phyloP scores from a whole-genome alignment of 2,113 vertebrate species.

The Pelobates fuscus region DNA sequence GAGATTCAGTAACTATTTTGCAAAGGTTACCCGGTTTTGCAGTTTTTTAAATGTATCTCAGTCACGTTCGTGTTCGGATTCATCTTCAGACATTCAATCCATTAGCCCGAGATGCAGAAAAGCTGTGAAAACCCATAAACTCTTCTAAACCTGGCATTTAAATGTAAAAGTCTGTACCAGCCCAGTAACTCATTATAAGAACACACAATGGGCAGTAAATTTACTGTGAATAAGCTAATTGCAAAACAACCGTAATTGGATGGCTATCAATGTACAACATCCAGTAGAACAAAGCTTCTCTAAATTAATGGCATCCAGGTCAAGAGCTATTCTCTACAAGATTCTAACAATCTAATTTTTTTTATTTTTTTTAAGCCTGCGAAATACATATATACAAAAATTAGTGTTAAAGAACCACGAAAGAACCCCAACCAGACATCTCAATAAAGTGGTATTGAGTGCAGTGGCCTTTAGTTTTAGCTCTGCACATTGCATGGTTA shows the following conservation, averaged over 20 bases:
- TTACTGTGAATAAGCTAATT: constrained; percentile 77
- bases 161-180: constrained; percentile 54
- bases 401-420: no score
- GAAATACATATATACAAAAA: no score
- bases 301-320: constrained; percentile 74
- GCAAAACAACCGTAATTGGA: constrained; percentile 78
- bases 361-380: no score
- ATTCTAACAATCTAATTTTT: constrained; percentile 61
- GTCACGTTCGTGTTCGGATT: constrained; percentile 12
- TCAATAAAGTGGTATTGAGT: no score
- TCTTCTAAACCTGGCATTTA: constrained; percentile 53
- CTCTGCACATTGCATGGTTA: no score
- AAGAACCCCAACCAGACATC: no score
- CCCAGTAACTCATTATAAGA: constrained; percentile 60
- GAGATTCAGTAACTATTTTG: no score
- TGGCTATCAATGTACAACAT: constrained; percentile 74
- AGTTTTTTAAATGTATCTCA: constrained; percentile 15
- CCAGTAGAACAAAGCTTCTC: constrained; percentile 70
- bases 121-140: constrained; percentile 47
- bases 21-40: not conserved
- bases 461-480: no score
- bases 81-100: constrained; percentile 10
- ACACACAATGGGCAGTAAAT: constrained; percentile 67
- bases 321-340: constrained; percentile 64
- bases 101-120: constrained; percentile 10